These are phyloP conservation scores for Eurystomus gularis DNA, from an alignment of 2,113 vertebrate species.

Conservation along the genomic window DNA sequence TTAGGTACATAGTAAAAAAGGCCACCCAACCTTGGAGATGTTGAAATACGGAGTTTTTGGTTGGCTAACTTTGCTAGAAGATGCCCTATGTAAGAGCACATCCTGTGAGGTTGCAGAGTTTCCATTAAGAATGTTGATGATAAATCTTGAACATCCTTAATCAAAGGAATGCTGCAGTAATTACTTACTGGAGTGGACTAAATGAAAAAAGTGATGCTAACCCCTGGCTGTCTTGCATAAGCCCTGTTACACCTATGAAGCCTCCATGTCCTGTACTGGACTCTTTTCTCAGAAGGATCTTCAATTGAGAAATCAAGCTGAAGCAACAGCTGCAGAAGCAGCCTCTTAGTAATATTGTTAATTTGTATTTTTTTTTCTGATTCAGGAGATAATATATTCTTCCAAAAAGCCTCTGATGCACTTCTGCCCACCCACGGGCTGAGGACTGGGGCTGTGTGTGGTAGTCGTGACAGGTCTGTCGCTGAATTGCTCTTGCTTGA, in stretches of 20 bases:
- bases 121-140: not conserved
- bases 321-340: not conserved
- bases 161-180: not conserved
- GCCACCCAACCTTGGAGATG: not conserved
- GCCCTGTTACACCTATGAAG: not conserved
- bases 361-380: not conserved
- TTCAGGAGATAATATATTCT: not conserved
- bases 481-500: not conserved
- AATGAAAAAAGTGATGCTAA: not conserved
- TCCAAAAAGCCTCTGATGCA: not conserved
- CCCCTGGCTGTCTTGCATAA: not conserved
- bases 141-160: not conserved
- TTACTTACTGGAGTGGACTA: not conserved
- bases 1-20: not conserved
- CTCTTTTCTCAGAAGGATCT: not conserved
- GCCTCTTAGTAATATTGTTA: not conserved
- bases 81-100: fast-evolving
- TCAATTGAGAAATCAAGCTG: not conserved
- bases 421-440: not conserved
- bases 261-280: not conserved
- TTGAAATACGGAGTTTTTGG: not conserved
- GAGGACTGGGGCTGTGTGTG: fast-evolving
- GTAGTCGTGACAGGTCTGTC: not conserved
- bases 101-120: not conserved
- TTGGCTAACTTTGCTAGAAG: not conserved